A percentile compares a stretch with the other conserved stretches of the same genome.
These are phyloP conservation scores for Pseudomyrmex concolor DNA, from an alignment of 1,140 invertebrate species.

Conservation along the genomic window DNA sequence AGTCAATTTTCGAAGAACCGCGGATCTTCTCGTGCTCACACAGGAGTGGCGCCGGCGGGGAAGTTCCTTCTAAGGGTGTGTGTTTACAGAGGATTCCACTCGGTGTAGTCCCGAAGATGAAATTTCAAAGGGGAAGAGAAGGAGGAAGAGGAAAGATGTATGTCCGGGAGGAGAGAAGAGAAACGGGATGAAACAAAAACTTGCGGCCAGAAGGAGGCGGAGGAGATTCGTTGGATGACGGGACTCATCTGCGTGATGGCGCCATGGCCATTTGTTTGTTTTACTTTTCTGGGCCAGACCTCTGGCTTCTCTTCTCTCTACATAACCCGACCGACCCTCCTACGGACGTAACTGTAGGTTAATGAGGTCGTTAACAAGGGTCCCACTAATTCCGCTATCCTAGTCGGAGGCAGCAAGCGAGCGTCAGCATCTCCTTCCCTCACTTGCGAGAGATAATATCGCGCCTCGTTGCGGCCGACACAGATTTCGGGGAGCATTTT, in stretches of 20 bases:
- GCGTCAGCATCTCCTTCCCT: constrained; percentile 26
- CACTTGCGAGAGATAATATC: constrained; percentile 67
- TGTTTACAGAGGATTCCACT: constrained; percentile 82
- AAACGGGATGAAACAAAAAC: constrained; percentile 37
- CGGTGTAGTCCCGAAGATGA: constrained; percentile 69
- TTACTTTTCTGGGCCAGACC: constrained; percentile 75
- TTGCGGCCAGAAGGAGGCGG: constrained; percentile 52
- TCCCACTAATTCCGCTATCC: constrained; percentile 72
- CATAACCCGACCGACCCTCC: constrained; percentile 60
- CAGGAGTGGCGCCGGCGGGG: constrained; percentile 68
- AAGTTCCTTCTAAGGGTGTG: constrained; percentile 59
- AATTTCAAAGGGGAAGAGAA: constrained; percentile 72
- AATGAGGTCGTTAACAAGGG: constrained; percentile 81
- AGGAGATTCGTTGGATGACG: constrained; percentile 74
- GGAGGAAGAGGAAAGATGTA: constrained; percentile 21
- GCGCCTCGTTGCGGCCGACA: constrained; percentile 43
- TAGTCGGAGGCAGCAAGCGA: constrained; percentile 34
- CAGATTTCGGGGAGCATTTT: constrained; percentile 48
- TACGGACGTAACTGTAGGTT: constrained; percentile 73
- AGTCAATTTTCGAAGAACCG: constrained; percentile 69
- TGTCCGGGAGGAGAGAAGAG: constrained; percentile 18
- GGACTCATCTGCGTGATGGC: constrained; percentile 84
- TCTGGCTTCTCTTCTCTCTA: constrained; percentile 27
- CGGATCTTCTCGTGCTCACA: constrained; percentile 32
- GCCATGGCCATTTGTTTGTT: constrained; percentile 83